Base-by-base conservation (phyloP, 1,140 invertebrate genomes). In the Caenorhabditis elegans region DNA sequence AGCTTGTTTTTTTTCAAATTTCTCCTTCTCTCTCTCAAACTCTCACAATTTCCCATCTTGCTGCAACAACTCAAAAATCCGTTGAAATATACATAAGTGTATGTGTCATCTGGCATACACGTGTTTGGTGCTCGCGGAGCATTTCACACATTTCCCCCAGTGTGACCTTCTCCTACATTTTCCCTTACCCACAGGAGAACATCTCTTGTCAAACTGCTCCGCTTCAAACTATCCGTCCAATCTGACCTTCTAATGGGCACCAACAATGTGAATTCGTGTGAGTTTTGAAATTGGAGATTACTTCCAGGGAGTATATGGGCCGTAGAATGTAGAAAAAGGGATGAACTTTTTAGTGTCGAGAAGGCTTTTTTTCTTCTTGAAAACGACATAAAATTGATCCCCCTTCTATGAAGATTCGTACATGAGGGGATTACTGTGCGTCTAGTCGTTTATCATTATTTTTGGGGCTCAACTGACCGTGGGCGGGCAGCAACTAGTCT, bases 61-160 rank as follows among this genome's bases (percentile, higher is more conserved):
- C n/a, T n/a, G n/a, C n/a, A n/a, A n/a, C n/a, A n/a, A n/a, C n/a
- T 53, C 11, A 24, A 19, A 24, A 13, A 22, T 17, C 19, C 28
- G 3, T 17, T 8, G n/a, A 31, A 60, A 60, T 31, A 53, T 53
- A 8, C 49, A 53, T 26, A n/a, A n/a, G 47, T 49, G 47, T n/a
- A 49, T 53, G 53, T 60, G 53, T 60, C 53, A 60, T 60, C 53
- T 60, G 53, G 53, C 53, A 60, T 60, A 60, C 53, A 60, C 53
- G 53, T 60, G 53, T 60, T n/a, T n/a, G n/a, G n/a, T n/a, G n/a
- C n/a, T n/a, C n/a, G n/a, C 13, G n/a, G 4, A 24, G 13, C 19
- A 6, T 17, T 15, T 60, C 5, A 15, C 19, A 5, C 6, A 10
- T 17, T 55, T 31, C 28, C n/a, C 11, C 28, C 49, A 19, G 13